Conservation (phyloP, 2,113 vertebrate genomes). For the Climacteris rufus region DNA sequence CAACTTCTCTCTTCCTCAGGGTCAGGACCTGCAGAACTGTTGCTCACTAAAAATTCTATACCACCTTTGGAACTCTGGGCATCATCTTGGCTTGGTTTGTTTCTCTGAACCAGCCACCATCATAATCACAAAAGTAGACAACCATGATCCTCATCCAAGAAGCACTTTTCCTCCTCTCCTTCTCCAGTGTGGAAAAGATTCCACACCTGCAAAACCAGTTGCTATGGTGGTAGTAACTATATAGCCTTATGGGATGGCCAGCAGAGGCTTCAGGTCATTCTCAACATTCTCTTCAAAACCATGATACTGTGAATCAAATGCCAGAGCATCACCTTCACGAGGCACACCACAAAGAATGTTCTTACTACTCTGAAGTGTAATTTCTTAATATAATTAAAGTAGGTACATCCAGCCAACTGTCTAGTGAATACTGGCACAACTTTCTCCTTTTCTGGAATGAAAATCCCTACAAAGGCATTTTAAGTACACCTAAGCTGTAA, state of each 20-base stretch:
- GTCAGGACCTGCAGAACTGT: accelerated
- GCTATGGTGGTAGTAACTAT: background rate
- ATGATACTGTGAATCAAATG: background rate
- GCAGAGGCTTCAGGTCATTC: background rate
- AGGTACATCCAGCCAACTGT: background rate
- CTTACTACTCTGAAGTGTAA: background rate
- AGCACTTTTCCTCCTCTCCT: background rate
- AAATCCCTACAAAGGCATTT: background rate
- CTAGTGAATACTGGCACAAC: background rate
- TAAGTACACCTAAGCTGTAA: background rate
- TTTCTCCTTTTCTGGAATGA: background rate
- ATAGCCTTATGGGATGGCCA: background rate
- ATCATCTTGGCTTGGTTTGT: background rate
- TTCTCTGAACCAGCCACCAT: background rate
- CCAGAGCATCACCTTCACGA: background rate
- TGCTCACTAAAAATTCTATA: background rate
- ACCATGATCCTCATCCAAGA: background rate
- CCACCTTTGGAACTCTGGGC: background rate
- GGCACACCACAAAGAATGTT: background rate
- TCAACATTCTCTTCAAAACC: background rate
- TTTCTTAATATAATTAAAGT: background rate
- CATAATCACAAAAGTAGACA: background rate
- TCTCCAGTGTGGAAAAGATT: background rate
- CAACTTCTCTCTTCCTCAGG: background rate
- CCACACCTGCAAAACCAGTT: background rate